These are phyloP conservation scores for Leuciscus waleckii DNA, from an alignment of 2,797 vertebrate species.

Conservation along the genomic window DNA sequence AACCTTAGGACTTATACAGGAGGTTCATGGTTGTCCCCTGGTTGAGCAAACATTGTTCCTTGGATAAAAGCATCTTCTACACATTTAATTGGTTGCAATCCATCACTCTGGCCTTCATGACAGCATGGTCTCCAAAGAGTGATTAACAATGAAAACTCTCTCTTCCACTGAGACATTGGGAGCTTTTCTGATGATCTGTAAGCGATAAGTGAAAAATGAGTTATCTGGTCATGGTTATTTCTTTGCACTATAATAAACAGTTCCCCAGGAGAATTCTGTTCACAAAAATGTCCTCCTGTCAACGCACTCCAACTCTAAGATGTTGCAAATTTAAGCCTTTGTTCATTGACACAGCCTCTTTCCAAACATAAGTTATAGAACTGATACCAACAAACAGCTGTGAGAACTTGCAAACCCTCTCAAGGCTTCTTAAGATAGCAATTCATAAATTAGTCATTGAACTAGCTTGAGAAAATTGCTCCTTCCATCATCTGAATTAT, in stretches of 20 bases:
- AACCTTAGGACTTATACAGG: neutral
- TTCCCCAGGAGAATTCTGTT: neutral
- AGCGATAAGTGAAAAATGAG: neutral
- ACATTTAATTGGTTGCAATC: neutral
- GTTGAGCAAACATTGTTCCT: neutral
- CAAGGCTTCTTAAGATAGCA: conserved; percentile 20
- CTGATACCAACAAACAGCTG: conserved; percentile 1
- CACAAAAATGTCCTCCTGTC: neutral
- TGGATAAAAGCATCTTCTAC: neutral
- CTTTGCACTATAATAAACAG: neutral
- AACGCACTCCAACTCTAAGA: neutral
- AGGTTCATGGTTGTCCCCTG: neutral
- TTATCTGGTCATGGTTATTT: neutral
- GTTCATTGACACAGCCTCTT: neutral
- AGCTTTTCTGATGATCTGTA: neutral
- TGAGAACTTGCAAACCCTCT: neutral
- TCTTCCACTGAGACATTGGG: neutral
- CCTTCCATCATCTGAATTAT: conserved; percentile 12
- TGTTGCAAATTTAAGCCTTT: conserved; percentile 5
- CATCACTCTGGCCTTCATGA: neutral
- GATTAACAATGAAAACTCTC: neutral
- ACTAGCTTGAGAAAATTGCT: conserved; percentile 33
- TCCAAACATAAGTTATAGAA: neutral
- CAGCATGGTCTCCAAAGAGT: neutral
- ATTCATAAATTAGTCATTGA: conserved; percentile 39